phyloP scores from a whole-genome alignment of 2,888 invertebrate genomes.

The Podotricha telesiphe region DNA sequence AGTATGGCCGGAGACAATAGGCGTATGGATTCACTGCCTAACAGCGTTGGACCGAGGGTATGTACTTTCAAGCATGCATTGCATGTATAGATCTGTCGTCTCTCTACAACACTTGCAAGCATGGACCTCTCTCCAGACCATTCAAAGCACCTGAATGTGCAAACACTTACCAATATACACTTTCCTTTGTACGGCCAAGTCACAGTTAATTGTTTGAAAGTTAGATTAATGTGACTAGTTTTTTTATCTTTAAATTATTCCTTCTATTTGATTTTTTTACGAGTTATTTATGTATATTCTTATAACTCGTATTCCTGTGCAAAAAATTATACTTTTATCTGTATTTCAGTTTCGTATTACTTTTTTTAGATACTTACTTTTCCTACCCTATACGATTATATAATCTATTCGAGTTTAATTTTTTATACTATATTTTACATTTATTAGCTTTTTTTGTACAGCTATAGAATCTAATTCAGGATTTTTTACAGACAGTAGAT shows the following conservation, averaged over 20 bases:
- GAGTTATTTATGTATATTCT: neutral
- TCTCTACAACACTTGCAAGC: slow-evolving; percentile 30
- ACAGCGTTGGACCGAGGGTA: slow-evolving; percentile 82
- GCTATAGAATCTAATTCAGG: slow-evolving; percentile 5
- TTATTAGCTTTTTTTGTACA: neutral
- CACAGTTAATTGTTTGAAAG: neutral
- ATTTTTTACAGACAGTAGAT: slow-evolving; percentile 68
- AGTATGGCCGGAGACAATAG: slow-evolving; percentile 88
- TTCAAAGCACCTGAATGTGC: slow-evolving; percentile 1
- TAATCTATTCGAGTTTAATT: no score
- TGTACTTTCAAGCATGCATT: slow-evolving; percentile 48
- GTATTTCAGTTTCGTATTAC: neutral
- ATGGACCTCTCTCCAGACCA: slow-evolving; percentile 15
- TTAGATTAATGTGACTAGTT: neutral
- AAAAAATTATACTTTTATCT: neutral
- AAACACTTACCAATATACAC: slow-evolving; percentile 17
- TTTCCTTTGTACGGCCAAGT: slow-evolving; percentile 6
- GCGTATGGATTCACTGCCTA: slow-evolving; percentile 79
- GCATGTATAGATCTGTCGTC: slow-evolving; percentile 43
- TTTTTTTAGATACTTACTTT: slow-evolving; percentile 7
- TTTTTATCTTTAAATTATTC: slow-evolving; percentile 8
- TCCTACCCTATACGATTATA: neutral
- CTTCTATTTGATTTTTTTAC: neutral
- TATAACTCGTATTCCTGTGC: neutral
- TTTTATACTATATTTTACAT: slow-evolving; percentile 4